Percentiles rank a stretch among this genome's conserved stretches.
phyloP scores from a whole-genome alignment of 2,888 invertebrate species.

The Mesorhabditis spiculigera region DNA sequence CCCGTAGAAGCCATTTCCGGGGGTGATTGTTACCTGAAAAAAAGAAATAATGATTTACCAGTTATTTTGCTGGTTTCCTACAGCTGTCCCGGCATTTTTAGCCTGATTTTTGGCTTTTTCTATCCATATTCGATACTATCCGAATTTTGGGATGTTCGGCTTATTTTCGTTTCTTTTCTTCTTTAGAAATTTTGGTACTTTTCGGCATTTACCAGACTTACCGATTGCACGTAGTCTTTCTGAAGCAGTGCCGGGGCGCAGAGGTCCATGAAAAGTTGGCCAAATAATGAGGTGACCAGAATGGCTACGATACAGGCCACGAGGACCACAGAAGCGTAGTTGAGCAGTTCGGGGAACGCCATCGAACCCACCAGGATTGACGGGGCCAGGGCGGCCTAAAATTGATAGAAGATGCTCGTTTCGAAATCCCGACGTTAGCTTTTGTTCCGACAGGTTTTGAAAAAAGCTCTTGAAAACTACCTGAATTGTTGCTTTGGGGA shows the following conservation, averaged over 20 bases:
- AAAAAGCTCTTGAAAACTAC: conserved; percentile 18
- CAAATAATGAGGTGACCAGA: conserved; percentile 33
- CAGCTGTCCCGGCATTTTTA: too few relatives aligned
- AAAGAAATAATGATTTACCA: too few relatives aligned
- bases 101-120: too few relatives aligned
- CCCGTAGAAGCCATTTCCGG: neutral
- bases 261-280: conserved; percentile 30
- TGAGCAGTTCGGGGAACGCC: neutral
- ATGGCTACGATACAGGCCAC: conserved; percentile 28
- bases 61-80: too few relatives aligned
- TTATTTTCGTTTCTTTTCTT: too few relatives aligned
- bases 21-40: neutral
- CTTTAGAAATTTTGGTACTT: too few relatives aligned
- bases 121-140: too few relatives aligned
- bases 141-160: too few relatives aligned
- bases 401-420: too few relatives aligned
- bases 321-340: conserved; percentile 10
- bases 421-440: too few relatives aligned
- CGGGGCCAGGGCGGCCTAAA: neutral
- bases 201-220: neutral
- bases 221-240: neutral
- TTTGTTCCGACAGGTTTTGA: neutral
- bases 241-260: conserved; percentile 16
- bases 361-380: neutral
- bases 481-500: conserved; percentile 41